These are phyloP conservation scores for Omphaloscelis lunosa DNA, from an alignment of 2,888 invertebrate genomes.

Conservation along the genomic window DNA sequence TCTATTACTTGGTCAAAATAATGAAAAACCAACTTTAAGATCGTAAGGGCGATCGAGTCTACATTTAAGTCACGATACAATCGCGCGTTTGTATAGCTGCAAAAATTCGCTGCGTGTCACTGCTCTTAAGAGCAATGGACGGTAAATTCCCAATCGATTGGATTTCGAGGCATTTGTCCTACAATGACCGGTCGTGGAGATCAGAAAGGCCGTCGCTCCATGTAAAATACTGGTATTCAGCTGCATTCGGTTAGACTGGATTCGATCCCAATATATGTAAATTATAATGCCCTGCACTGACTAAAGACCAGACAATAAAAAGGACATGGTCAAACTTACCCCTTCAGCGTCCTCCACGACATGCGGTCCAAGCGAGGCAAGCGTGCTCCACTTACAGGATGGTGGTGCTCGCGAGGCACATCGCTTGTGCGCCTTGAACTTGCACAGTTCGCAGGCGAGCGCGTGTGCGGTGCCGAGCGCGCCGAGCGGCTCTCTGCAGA, in stretches of 20 bases:
- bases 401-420: slow-evolving; percentile 98
- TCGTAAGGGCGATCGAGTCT: neutral
- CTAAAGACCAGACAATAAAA: neutral
- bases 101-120: neutral
- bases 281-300: neutral
- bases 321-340: slow-evolving; percentile 87
- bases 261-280: neutral
- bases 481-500: slow-evolving; percentile 97
- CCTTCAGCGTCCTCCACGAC: slow-evolving; percentile 98
- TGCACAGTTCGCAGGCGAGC: slow-evolving; percentile 99
- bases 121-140: neutral
- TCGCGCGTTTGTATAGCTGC: neutral
- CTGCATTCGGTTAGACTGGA: neutral
- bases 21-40: neutral
- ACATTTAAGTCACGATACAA: neutral
- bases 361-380: slow-evolving; percentile 98
- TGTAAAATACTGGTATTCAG: neutral
- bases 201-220: neutral
- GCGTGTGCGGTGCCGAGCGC: slow-evolving; percentile 98
- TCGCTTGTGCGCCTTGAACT: slow-evolving; percentile 98
- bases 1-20: neutral
- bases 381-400: slow-evolving; percentile 99
- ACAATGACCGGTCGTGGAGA: neutral
- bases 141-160: neutral
- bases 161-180: neutral